Evolutionary conservation across 2,888 invertebrate genomes (phyloP).

Genomic region (Phanerotoma sp.): DNA sequence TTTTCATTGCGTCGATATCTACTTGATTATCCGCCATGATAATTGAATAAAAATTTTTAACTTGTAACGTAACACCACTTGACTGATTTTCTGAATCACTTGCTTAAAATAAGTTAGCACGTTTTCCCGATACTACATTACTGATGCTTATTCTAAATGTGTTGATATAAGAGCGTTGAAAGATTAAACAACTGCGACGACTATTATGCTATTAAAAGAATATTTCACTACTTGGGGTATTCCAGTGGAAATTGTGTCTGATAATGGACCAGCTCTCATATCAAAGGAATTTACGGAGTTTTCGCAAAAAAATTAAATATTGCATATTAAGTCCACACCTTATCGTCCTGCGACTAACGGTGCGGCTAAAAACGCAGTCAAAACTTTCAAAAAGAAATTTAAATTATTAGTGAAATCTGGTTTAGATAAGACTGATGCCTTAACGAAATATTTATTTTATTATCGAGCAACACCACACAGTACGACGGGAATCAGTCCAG

Average conservation of each 20-base stretch:
- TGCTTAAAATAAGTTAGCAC: too few species aligned
- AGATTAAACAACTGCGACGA: neutral
- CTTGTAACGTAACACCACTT: too few species aligned
- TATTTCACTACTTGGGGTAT: neutral
- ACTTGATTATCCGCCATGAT: too few species aligned
- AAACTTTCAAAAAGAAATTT: constrained; percentile 31
- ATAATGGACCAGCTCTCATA: neutral
- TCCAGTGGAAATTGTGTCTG: neutral
- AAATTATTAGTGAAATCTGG: constrained; percentile 25
- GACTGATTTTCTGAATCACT: too few species aligned
- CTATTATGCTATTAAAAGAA: neutral
- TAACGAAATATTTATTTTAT: constrained; percentile 31
- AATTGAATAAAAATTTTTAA: too few species aligned
- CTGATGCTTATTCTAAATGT: too few species aligned
- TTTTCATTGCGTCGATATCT: too few species aligned
- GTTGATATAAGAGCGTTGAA: neutral
- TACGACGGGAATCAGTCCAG: constrained; percentile 30
- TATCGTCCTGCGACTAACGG: constrained; percentile 29
- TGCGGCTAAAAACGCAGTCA: constrained; percentile 29
- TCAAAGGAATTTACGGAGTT: neutral
- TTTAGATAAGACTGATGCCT: too few species aligned
- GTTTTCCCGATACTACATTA: too few species aligned
- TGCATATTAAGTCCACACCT: constrained; percentile 19
- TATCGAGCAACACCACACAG: constrained; percentile 31
- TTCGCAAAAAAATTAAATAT: neutral